Evolutionary conservation across 2,797 vertebrate genomes (phyloP), one percentile per base, ranked within the genome.

Genomic region (Spheniscus humboldti): DNA sequence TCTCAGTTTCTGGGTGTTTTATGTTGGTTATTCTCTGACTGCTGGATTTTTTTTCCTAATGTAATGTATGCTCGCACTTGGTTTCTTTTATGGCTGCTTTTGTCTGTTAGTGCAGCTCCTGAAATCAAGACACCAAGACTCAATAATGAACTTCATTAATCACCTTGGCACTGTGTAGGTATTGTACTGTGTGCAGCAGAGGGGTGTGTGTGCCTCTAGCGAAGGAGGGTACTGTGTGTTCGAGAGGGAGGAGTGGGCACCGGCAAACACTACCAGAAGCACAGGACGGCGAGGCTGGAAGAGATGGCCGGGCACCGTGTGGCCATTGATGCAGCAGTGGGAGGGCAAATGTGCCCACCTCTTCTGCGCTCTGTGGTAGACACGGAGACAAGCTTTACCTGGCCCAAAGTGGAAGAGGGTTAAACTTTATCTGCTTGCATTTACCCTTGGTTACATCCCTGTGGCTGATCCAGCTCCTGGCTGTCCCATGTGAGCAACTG

Each of bases 251-350:
- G 8, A 5, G 16, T 11, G 64, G 48, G 25, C 25, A 50, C 43
- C 0, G 1, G 35, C 23, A 39, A 67, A 20, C 3, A 2, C 41
- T 47, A 15, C 35, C n/a, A n/a, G 57, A 35, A 57, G 3, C n/a
- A 14, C 0, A 5, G 57, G 25, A 8, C 1, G 0, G 30, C 0
- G 18, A 69, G 41, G 50, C 56, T 77, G 69, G 50, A 53, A 69
- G 39, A 60, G 35, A 3, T 8, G 27, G 11, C 6, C 6, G 9
- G 41, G 50, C 9, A 24, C 43, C 0, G 3, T 1, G 3, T 25
- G 60, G n/a, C 43, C 8, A 2, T 1, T 14, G 55, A 18, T 43
- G 47, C 16, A 50, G 45, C 19, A 35, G 6, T 8, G 22, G 41
- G 52, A 75, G n/a, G 33, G 35, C 7, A 35, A 28, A 52, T 7